phyloP scores from a whole-genome alignment of 2,888 invertebrate genomes.

The Lobophora halterata region DNA sequence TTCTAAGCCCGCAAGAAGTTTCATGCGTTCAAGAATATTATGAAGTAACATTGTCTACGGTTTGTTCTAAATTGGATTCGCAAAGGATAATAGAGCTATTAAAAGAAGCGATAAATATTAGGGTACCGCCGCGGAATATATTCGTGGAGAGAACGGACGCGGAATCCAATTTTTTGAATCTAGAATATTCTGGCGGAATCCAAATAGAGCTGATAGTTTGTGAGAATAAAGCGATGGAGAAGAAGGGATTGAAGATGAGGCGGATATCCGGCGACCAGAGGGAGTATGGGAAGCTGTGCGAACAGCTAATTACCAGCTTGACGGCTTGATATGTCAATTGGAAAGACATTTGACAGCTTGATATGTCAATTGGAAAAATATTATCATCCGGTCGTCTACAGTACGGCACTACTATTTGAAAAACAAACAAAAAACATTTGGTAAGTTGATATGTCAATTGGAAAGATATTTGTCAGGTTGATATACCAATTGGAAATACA shows the following conservation, averaged over 20 bases:
- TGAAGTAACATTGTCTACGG: slow-evolving; percentile 89
- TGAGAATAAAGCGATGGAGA: slow-evolving; percentile 85
- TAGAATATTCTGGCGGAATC: slow-evolving; percentile 90
- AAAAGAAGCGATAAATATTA: slow-evolving; percentile 88
- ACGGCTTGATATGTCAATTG: slow-evolving; percentile 77
- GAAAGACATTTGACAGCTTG: neutral
- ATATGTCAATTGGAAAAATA: neutral
- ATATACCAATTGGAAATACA: no score
- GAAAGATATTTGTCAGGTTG: no score
- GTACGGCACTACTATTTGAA: no score
- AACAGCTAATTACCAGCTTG: slow-evolving; percentile 92
- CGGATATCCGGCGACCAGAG: slow-evolving; percentile 93
- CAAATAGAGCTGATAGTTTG: slow-evolving; percentile 92
- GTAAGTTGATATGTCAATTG: no score
- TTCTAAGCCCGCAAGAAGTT: slow-evolving; percentile 65
- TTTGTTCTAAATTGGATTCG: slow-evolving; percentile 89
- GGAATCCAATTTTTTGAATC: slow-evolving; percentile 80
- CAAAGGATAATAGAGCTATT: slow-evolving; percentile 90
- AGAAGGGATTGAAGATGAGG: slow-evolving; percentile 91
- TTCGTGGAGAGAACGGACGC: slow-evolving; percentile 68
- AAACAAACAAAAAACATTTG: no score
- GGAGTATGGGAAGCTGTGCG: slow-evolving; percentile 93
- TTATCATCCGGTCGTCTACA: neutral
- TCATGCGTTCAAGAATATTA: slow-evolving; percentile 75
- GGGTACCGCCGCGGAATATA: slow-evolving; percentile 85